Conservation (phyloP, 2,888 invertebrate species). For the Drosophila setosimentum region DNA sequence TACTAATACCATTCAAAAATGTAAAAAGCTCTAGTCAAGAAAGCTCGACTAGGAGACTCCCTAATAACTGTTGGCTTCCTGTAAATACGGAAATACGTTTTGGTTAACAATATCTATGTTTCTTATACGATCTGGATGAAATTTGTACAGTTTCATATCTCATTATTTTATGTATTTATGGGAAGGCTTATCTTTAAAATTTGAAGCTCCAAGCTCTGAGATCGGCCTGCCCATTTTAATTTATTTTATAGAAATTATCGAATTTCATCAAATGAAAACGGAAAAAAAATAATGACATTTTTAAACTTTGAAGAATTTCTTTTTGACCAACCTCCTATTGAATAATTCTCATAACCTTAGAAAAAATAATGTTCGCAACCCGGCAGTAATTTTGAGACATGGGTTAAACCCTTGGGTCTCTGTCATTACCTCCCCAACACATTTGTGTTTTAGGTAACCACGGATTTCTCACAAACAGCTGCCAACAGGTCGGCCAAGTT, state of each 20-base stretch:
- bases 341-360: not conserved
- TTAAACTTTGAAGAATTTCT: not conserved
- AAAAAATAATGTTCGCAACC: not conserved
- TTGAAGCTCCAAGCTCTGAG: not conserved
- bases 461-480: constrained; percentile 18
- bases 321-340: not conserved
- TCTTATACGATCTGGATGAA: not conserved
- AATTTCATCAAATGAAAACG: not conserved
- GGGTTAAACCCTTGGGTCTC: not conserved
- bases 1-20: no score
- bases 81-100: no score
- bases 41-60: no score
- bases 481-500: constrained; percentile 59
- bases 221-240: not conserved
- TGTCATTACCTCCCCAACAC: not conserved
- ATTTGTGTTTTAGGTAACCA: not conserved
- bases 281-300: not conserved
- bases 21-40: no score
- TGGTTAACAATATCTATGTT: no score
- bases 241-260: not conserved
- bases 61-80: no score
- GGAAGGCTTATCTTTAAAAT: not conserved
- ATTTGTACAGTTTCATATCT: not conserved
- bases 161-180: not conserved
- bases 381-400: not conserved